A percentile compares a stretch with the other conserved stretches of the same genome.
Conservation (phyloP, 2,113 vertebrate genomes). For the Austrofundulus limnaeus region DNA sequence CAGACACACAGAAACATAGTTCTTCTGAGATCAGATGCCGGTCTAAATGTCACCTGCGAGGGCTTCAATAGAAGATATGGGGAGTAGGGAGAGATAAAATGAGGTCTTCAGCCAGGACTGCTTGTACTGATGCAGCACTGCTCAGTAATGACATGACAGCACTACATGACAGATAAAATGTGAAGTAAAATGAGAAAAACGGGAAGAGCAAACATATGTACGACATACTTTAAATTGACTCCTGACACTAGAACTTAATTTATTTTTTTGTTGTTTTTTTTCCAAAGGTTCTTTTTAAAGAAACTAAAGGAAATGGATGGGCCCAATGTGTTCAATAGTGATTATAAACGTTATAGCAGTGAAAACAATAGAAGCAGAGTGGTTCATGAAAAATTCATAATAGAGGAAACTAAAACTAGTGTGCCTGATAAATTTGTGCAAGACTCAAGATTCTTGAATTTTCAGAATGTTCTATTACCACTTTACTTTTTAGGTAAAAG, state of each 20-base stretch:
- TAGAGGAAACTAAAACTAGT: background rate
- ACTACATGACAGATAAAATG: background rate
- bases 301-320: no score
- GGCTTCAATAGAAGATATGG: constrained; percentile 34
- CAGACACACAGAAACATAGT: background rate
- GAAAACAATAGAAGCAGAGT: no score
- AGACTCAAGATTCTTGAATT: background rate
- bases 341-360: no score
- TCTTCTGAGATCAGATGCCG: constrained; percentile 15
- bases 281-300: no score
- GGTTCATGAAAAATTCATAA: background rate
- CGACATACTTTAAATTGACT: no score
- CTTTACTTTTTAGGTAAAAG: background rate
- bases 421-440: no score
- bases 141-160: constrained; percentile 23
- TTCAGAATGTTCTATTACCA: constrained; percentile 10
- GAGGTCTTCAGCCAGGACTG: constrained; percentile 17
- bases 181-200: background rate
- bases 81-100: constrained; percentile 20
- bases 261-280: no score
- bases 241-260: no score
- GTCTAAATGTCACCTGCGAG: constrained; percentile 41
- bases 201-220: constrained; percentile 4
- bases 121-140: constrained; percentile 26
- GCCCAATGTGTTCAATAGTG: no score